These are phyloP conservation scores for Paralichthys olivaceus DNA, from an alignment of 2,113 vertebrate species.

Conservation along the genomic window DNA sequence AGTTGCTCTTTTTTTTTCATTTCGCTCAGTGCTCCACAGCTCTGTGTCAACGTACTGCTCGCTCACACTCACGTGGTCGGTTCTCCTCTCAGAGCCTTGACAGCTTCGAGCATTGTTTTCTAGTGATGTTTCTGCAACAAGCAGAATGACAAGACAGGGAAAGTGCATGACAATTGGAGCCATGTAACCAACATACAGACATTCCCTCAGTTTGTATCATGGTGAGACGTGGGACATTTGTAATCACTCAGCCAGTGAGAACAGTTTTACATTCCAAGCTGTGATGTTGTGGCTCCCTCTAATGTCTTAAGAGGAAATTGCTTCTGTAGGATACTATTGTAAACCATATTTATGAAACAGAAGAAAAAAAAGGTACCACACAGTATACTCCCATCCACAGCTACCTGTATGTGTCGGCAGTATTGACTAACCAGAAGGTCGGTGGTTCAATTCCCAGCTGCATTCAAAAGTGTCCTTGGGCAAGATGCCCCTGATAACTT, in stretches of 20 bases:
- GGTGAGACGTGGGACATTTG: background rate
- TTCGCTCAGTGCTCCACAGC: conserved; percentile 4
- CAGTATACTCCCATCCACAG: too few species aligned
- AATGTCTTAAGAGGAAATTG: background rate
- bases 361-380: too few species aligned
- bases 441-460: too few species aligned
- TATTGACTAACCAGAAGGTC: too few species aligned
- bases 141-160: background rate
- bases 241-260: background rate
- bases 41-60: conserved; percentile 19
- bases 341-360: background rate
- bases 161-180: background rate
- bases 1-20: conserved; percentile 31
- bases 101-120: too few species aligned
- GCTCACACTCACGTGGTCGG: background rate
- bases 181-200: background rate
- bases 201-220: background rate
- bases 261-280: background rate
- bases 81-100: background rate
- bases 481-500: too few species aligned
- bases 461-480: too few species aligned
- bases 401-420: too few species aligned
- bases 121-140: background rate
- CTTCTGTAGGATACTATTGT: background rate
- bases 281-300: conserved; percentile 43